phyloP scores from a whole-genome alignment of 2,113 vertebrate genomes.

The Mesitornis unicolor region DNA sequence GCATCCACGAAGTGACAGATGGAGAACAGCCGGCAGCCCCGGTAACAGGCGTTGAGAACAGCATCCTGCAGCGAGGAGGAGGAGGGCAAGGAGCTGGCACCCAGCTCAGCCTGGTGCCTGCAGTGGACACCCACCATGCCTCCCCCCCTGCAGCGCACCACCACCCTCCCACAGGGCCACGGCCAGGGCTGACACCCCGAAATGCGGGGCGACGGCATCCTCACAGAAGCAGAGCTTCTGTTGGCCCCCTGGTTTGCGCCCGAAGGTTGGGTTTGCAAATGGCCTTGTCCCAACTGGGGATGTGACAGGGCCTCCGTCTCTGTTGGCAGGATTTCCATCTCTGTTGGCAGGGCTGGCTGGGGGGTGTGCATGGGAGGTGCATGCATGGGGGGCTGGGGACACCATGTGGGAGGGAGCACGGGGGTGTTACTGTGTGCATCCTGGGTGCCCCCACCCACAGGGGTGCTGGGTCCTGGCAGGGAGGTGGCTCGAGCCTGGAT shows the following conservation, averaged over 20 bases:
- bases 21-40: slow-evolving; percentile 95
- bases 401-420: background rate
- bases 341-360: background rate
- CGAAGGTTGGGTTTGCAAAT: accelerated
- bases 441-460: too few species aligned
- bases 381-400: background rate
- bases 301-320: background rate
- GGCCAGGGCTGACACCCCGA: background rate
- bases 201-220: accelerated
- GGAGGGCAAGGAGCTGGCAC: background rate
- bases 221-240: background rate
- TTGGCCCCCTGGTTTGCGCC: accelerated
- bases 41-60: slow-evolving; percentile 90
- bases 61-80: slow-evolving; percentile 75
- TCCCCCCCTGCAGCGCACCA: background rate
- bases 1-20: slow-evolving; percentile 96
- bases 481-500: background rate
- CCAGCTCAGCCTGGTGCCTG: background rate
- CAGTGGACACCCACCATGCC: accelerated
- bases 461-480: background rate
- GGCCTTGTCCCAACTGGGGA: accelerated
- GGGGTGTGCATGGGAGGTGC: accelerated
- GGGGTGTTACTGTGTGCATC: background rate
- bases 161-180: accelerated
- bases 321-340: background rate